Evolutionary conservation across 2,888 invertebrate genomes (phyloP).

Genomic region (Acanthosepion lycidas): DNA sequence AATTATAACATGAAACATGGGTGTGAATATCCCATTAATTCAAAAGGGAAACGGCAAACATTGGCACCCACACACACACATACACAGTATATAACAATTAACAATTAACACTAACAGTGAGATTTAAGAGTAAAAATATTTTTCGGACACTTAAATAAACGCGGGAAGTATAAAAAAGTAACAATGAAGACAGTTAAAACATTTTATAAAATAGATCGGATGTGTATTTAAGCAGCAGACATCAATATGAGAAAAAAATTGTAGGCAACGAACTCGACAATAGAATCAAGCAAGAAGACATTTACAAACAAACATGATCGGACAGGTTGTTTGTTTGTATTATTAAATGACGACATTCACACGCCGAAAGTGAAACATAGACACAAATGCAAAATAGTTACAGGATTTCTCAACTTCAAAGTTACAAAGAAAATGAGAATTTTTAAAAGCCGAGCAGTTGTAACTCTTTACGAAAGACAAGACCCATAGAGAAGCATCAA

Average conservation of each 20-base stretch:
- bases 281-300: neutral
- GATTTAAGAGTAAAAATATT: neutral
- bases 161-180: neutral
- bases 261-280: neutral
- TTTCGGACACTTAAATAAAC: neutral
- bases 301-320: constrained; percentile 23
- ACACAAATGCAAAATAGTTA: neutral
- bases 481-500: neutral
- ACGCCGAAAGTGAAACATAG: neutral
- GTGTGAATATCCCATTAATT: neutral
- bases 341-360: neutral
- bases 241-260: neutral
- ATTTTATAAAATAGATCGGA: neutral
- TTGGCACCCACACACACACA: neutral
- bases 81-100: neutral
- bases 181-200: too few relatives aligned
- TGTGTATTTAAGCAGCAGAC: neutral
- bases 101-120: too few relatives aligned
- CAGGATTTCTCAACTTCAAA: neutral
- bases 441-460: neutral
- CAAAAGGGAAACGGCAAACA: neutral
- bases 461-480: neutral
- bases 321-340: constrained; percentile 33
- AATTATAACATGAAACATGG: neutral
- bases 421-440: neutral